Percentiles rank a stretch among this genome's conserved stretches.
phyloP scores from a whole-genome alignment of 1,140 invertebrate genomes.

The Drosophila willistoni region DNA sequence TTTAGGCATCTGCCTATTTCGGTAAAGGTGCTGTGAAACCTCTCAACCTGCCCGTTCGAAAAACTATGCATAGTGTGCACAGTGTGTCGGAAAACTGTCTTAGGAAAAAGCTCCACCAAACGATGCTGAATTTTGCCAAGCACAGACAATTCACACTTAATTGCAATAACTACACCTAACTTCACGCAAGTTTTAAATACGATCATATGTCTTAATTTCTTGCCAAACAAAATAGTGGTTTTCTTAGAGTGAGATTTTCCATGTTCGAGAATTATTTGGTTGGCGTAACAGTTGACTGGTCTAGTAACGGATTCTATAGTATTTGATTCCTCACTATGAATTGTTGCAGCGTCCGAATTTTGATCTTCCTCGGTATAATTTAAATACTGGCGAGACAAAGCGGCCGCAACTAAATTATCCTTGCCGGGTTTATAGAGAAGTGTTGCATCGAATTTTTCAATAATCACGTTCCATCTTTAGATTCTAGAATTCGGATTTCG shows the following conservation, averaged over 20 bases:
- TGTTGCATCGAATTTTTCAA: not conserved
- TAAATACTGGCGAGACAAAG: not conserved
- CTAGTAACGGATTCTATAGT: not conserved
- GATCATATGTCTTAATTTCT: not conserved
- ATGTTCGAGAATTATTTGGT: not conserved
- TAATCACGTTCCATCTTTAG: not conserved
- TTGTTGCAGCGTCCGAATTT: not conserved
- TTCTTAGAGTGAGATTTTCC: not conserved
- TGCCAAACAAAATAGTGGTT: not conserved
- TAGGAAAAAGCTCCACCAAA: too few relatives aligned
- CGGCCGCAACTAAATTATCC: not conserved
- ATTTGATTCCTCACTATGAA: not conserved
- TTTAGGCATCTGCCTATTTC: too few relatives aligned
- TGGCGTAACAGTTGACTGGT: not conserved
- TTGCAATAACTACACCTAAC: not conserved
- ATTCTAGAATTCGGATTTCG: conserved; percentile 1
- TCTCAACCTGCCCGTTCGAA: too few relatives aligned
- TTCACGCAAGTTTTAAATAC: not conserved
- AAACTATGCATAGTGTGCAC: too few relatives aligned
- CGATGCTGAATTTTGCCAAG: not conserved
- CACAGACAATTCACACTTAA: not conserved
- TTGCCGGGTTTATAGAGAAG: not conserved
- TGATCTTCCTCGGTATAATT: not conserved
- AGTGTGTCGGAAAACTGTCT: too few relatives aligned
- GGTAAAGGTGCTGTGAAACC: too few relatives aligned